Conservation (phyloP, 2,797 vertebrate genomes). For the Sebastes vulpes region DNA sequence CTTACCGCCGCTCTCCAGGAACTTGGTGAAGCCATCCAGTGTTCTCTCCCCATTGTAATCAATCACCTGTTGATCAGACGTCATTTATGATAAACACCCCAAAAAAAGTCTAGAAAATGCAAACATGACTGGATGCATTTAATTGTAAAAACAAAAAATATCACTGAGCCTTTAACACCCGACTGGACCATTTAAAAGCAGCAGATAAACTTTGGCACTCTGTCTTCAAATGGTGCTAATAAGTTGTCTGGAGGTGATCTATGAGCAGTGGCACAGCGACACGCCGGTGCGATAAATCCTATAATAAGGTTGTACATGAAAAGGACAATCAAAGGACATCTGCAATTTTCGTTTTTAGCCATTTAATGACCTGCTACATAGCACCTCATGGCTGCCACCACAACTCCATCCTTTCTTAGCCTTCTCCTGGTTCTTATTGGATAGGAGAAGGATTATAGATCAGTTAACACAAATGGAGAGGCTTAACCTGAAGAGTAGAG, state of each 20-base stretch:
- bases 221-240: background rate
- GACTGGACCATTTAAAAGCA: background rate
- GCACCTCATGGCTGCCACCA: background rate
- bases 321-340: background rate
- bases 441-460: background rate
- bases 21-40: slow-evolving; percentile 95
- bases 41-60: slow-evolving; percentile 98
- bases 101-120: background rate
- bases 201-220: background rate
- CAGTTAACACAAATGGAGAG: background rate
- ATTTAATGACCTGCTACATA: background rate
- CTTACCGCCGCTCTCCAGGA: slow-evolving; percentile 95
- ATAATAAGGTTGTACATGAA: background rate
- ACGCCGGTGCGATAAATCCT: too few species aligned
- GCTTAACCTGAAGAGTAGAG: background rate
- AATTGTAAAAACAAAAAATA: background rate
- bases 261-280: too few species aligned
- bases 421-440: background rate
- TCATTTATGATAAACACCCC: background rate
- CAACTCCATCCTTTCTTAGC: background rate
- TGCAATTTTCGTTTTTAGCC: background rate
- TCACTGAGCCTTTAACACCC: background rate
- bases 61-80: slow-evolving; percentile 86
- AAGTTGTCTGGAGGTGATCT: background rate
- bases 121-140: background rate